Conservation (phyloP, 2,797 vertebrate genomes). For the Tinamus major region DNA sequence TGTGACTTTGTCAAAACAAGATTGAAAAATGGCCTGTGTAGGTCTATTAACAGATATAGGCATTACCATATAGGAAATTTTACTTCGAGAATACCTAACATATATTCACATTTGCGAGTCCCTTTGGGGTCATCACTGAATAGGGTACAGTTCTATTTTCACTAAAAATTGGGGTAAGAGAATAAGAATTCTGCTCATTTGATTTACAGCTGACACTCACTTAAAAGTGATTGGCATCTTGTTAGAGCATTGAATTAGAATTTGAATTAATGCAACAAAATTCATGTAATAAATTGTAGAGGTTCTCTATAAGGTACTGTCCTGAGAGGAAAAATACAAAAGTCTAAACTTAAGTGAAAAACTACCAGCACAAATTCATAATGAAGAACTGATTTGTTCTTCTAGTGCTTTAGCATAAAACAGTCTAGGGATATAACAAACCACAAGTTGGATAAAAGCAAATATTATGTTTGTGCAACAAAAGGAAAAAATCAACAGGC, state of each 20-base stretch:
- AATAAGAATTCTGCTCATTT: neutral
- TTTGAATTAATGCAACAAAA: neutral
- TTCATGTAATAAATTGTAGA: neutral
- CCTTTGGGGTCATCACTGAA: neutral
- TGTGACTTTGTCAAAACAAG: neutral
- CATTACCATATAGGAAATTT: neutral
- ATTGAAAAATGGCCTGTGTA: neutral
- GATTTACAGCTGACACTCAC: neutral
- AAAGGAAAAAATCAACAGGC: neutral
- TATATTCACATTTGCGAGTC: neutral
- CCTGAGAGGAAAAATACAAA: neutral
- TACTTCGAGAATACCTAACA: neutral
- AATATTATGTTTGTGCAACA: neutral
- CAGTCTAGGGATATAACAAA: neutral
- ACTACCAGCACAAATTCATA: neutral
- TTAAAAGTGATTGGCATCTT: neutral
- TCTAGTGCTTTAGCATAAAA: neutral
- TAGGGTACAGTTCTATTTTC: neutral
- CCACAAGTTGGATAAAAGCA: neutral
- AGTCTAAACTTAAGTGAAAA: neutral
- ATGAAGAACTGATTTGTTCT: neutral
- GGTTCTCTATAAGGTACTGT: neutral
- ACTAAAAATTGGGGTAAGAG: neutral
- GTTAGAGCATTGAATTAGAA: neutral
- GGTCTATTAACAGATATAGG: neutral